Evolutionary conservation across 2,797 vertebrate genomes (phyloP).

Genomic region (Platalea minor): DNA sequence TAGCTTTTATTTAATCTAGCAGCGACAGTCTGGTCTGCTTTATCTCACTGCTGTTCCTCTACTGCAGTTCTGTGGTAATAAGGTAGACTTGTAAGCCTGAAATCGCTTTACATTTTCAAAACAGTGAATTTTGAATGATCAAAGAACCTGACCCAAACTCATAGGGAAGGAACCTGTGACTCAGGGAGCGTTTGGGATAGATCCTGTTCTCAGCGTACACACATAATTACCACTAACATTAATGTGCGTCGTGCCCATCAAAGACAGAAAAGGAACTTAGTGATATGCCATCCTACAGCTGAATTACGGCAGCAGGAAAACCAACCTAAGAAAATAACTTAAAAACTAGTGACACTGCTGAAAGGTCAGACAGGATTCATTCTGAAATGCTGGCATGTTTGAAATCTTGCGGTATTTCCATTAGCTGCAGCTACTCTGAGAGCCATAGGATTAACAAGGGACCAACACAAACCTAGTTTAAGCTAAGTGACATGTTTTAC

Average conservation of each 20-base stretch:
- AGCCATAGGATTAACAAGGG: neutral
- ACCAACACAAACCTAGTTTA: neutral
- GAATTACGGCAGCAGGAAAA: neutral
- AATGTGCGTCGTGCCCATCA: accelerated
- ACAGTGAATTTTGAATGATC: neutral
- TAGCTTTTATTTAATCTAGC: neutral
- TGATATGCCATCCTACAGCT: neutral
- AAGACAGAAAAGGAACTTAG: neutral
- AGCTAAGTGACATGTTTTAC: neutral
- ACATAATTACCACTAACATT: neutral
- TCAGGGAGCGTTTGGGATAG: neutral
- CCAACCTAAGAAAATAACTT: neutral
- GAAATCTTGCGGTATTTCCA: neutral
- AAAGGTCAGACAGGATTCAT: neutral
- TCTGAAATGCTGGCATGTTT: neutral
- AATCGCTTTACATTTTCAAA: neutral
- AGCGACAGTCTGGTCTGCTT: neutral
- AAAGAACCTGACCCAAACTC: neutral
- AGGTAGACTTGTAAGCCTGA: neutral
- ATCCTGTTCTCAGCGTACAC: neutral
- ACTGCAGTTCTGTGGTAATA: neutral
- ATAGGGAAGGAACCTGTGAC: neutral
- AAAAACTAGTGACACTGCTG: neutral
- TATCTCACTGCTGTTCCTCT: neutral
- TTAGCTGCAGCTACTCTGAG: neutral